A percentile compares a stretch with the other conserved stretches of the same genome.
phyloP scores from a whole-genome alignment of 2,113 vertebrate genomes.

The Sialia sialis region DNA sequence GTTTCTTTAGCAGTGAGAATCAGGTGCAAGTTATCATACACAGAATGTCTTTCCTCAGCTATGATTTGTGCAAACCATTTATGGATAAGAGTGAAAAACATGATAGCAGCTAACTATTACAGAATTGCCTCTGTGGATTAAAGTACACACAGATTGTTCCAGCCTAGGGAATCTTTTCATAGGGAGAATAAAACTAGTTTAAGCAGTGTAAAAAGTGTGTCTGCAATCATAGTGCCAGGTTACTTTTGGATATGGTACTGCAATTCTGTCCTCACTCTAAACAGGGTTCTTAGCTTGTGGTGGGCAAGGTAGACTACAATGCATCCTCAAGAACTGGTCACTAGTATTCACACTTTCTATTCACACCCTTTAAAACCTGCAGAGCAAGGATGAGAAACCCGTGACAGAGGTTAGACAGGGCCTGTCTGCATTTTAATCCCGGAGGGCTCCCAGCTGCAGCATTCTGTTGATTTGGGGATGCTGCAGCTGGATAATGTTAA shows the following conservation, averaged over 20 bases:
- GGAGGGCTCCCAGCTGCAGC: neutral
- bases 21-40: neutral
- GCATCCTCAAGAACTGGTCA: neutral
- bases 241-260: neutral
- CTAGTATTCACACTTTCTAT: neutral
- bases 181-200: neutral
- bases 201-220: neutral
- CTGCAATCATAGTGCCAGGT: neutral
- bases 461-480: neutral
- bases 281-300: neutral
- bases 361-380: neutral
- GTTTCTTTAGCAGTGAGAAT: conserved; percentile 18
- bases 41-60: neutral
- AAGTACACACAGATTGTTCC: neutral
- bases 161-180: neutral
- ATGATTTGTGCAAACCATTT: neutral
- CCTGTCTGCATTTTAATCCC: neutral
- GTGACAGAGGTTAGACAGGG: neutral
- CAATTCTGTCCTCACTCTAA: neutral
- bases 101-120: neutral
- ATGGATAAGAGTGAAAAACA: neutral
- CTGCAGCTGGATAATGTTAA: neutral
- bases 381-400: neutral
- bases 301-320: neutral
- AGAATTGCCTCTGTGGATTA: neutral